These are phyloP conservation scores for Calameuta pallipes DNA, from an alignment of 2,888 invertebrate genomes.

Conservation along the genomic window DNA sequence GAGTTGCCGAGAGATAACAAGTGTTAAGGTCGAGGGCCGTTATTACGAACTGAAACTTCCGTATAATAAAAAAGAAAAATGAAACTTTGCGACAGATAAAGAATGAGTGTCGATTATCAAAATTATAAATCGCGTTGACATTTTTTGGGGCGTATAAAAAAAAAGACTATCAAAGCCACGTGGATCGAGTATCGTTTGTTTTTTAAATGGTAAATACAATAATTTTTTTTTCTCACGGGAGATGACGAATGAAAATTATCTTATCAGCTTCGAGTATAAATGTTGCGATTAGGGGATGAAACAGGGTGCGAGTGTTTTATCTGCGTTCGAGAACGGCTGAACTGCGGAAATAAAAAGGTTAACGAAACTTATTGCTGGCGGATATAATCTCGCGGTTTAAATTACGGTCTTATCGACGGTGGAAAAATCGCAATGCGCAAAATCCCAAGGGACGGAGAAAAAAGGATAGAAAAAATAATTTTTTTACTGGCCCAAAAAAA, in stretches of 20 bases:
- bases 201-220: neutral
- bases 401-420: conserved; percentile 28
- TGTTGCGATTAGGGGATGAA: neutral
- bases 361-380: conserved; percentile 25
- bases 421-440: neutral
- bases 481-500: neutral
- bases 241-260: too few species aligned
- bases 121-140: too few species aligned
- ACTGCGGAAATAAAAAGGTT: conserved; percentile 25
- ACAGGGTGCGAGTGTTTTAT: conserved; percentile 17
- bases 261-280: conserved; percentile 6
- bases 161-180: neutral
- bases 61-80: too few species aligned
- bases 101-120: too few species aligned
- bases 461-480: conserved; percentile 3
- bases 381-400: conserved; percentile 24
- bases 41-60: too few species aligned
- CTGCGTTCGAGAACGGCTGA: conserved; percentile 16
- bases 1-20: too few species aligned
- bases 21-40: too few species aligned
- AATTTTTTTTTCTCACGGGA: neutral
- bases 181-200: too few species aligned
- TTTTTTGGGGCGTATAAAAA: neutral
- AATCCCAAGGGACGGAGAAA: conserved; percentile 6
- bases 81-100: too few species aligned